Evolutionary conservation across 2,888 invertebrate species (phyloP).

Genomic region (Ectemnius cavifrons): DNA sequence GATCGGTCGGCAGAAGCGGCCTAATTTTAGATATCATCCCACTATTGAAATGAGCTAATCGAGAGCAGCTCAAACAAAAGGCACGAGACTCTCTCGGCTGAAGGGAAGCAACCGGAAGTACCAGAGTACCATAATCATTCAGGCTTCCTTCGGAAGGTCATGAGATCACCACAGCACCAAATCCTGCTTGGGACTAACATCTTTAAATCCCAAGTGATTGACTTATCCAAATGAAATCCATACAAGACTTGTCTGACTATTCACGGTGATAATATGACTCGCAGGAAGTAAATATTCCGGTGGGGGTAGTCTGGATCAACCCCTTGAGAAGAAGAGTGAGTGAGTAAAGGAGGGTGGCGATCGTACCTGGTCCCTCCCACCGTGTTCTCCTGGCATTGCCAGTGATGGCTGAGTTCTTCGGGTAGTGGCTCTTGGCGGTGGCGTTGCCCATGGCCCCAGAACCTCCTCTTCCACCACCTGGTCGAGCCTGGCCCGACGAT

Average conservation of each 20-base stretch:
- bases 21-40: slow-evolving; percentile 58
- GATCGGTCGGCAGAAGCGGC: slow-evolving; percentile 44
- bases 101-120: slow-evolving; percentile 32
- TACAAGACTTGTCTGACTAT: too few species aligned
- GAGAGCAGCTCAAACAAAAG: slow-evolving; percentile 23
- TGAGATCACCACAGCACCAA: slow-evolving; percentile 4
- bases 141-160: too few species aligned
- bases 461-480: slow-evolving; percentile 46
- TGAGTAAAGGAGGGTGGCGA: too few species aligned
- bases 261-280: too few species aligned
- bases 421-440: slow-evolving; percentile 81
- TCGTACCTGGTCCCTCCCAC: slow-evolving; percentile 91
- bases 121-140: not conserved
- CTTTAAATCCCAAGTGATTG: too few species aligned
- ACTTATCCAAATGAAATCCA: too few species aligned
- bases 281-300: too few species aligned
- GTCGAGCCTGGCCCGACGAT: slow-evolving; percentile 58
- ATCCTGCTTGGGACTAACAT: not conserved
- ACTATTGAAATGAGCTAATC: slow-evolving; percentile 49
- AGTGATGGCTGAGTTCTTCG: slow-evolving; percentile 80
- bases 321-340: too few species aligned
- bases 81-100: slow-evolving; percentile 21
- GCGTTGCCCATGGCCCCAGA: slow-evolving; percentile 82
- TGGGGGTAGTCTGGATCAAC: too few species aligned
- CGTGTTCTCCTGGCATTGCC: slow-evolving; percentile 82